Percentiles rank a stretch among this genome's conserved stretches.
phyloP scores from a whole-genome alignment of 1,140 invertebrate genomes.

The Heliconius hermathena region DNA sequence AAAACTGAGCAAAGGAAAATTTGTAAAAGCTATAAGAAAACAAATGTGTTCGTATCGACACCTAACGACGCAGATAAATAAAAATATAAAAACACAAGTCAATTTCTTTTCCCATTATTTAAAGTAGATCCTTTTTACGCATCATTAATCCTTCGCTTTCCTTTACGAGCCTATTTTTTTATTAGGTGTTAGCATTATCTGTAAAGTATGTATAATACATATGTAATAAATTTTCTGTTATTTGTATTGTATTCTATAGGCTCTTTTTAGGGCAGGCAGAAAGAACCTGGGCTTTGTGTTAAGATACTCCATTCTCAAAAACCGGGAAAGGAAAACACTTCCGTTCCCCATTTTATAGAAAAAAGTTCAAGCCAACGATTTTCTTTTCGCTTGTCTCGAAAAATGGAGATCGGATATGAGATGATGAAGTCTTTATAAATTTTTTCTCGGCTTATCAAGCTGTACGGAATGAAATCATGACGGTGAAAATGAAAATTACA shows the following conservation, averaged over 20 bases:
- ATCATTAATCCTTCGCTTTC: slow-evolving; percentile 11
- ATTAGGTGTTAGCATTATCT: not conserved
- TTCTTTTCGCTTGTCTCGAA: no score
- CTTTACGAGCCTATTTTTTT: slow-evolving; percentile 8
- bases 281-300: not conserved
- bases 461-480: no score
- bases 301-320: no score
- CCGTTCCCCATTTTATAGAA: no score
- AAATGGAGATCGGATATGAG: no score
- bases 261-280: no score
- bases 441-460: no score
- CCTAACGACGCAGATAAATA: slow-evolving; percentile 3
- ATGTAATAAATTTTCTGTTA: not conserved
- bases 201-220: not conserved
- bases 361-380: no score
- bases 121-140: slow-evolving; percentile 18
- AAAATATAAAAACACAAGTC: slow-evolving; percentile 11
- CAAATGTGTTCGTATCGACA: not conserved
- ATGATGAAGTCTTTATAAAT: no score
- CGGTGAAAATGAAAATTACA: no score
- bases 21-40: not conserved
- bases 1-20: not conserved
- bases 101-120: slow-evolving; percentile 9
- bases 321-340: no score
- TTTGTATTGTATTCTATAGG: not conserved